A percentile compares a stretch with the other conserved stretches of the same genome.
These are phyloP conservation scores for Emydoidea blandingii DNA, from an alignment of 2,797 vertebrate genomes.

Conservation along the genomic window DNA sequence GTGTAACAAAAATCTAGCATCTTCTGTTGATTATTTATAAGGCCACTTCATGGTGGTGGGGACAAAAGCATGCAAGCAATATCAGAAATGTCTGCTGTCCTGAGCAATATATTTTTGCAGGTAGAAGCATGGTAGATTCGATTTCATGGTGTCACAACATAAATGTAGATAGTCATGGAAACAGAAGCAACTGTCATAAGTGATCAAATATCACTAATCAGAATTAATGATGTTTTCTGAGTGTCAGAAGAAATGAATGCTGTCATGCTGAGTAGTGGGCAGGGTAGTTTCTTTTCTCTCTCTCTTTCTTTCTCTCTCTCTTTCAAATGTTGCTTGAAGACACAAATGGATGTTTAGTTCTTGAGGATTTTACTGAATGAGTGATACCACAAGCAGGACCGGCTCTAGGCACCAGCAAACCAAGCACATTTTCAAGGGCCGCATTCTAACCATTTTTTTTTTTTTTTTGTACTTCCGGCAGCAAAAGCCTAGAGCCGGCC, in stretches of 20 bases:
- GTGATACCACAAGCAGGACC: not conserved
- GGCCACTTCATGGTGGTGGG: not conserved
- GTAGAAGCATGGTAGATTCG: constrained; percentile 40
- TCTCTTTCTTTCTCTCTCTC: not conserved
- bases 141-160: constrained; percentile 42
- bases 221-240: constrained; percentile 35
- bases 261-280: not conserved
- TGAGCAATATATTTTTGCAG: constrained; percentile 24
- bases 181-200: constrained; percentile 61
- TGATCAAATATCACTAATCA: constrained; percentile 35
- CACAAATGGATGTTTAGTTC: constrained; percentile 14
- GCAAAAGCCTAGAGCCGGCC: no score
- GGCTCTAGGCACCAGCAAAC: no score
- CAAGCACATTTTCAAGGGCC: no score
- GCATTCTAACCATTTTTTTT: no score
- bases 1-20: not conserved
- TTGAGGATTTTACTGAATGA: not conserved
- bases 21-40: constrained; percentile 9
- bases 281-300: not conserved
- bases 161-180: constrained; percentile 47
- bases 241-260: constrained; percentile 25
- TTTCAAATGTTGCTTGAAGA: not conserved
- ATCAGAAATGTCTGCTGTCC: constrained; percentile 13
- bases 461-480: no score
- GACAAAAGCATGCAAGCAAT: constrained; percentile 27